Percentiles rank a stretch among this genome's conserved stretches.
Conservation (phyloP, 2,113 vertebrate genomes). For the Cyphomyrus discorhynchus region DNA sequence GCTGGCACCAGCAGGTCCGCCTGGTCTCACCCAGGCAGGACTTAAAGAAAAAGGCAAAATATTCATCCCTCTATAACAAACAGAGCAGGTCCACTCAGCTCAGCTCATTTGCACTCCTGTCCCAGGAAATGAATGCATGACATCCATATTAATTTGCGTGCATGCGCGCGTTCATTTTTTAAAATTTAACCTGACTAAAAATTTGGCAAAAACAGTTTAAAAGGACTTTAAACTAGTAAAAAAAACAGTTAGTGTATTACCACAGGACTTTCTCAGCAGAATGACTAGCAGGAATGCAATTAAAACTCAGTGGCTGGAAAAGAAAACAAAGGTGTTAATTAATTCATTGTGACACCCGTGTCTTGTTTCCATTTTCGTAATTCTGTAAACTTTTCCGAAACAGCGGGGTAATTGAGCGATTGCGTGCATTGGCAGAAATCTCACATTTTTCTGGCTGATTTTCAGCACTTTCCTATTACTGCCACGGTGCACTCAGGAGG, state of each 20-base stretch:
- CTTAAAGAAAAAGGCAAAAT: background rate
- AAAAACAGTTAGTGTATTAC: background rate
- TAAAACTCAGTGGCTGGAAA: constrained; percentile 19
- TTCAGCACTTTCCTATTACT: constrained; percentile 9
- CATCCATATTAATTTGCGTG: background rate
- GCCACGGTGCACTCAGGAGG: background rate
- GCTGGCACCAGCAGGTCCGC: background rate
- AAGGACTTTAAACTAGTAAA: background rate
- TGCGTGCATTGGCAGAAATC: background rate
- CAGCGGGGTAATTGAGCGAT: background rate
- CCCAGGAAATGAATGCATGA: background rate
- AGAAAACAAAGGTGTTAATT: constrained; percentile 37
- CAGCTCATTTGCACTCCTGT: background rate
- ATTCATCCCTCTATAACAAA: background rate
- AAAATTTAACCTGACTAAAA: background rate
- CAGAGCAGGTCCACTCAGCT: background rate
- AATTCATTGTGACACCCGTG: constrained; percentile 15
- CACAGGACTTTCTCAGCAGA: constrained; percentile 17
- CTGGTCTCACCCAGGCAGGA: background rate
- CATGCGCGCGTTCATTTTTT: background rate
- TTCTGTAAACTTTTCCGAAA: background rate
- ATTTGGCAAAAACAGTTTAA: background rate
- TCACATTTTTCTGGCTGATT: background rate
- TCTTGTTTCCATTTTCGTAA: constrained; percentile 16
- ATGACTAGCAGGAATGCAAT: constrained; percentile 22